phyloP scores from a whole-genome alignment of 37 sponge, comb jelly and placozoan species.

The Cliona cf. orientalis region DNA sequence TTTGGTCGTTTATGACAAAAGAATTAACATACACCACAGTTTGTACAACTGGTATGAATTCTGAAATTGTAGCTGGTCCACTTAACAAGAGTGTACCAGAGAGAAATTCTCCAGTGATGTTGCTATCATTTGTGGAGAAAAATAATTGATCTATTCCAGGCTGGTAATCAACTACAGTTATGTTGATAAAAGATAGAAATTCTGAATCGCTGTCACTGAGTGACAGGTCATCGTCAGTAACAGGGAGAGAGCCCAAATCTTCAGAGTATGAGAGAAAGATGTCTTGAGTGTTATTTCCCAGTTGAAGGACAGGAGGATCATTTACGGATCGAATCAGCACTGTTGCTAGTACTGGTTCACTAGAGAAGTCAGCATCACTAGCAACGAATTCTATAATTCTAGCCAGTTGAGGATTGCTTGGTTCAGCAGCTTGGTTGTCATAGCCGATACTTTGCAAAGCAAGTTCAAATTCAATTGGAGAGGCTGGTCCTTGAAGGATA shows the following conservation, averaged over 20 bases:
- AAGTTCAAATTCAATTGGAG: constrained; percentile 36
- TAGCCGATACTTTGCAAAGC: constrained; percentile 53
- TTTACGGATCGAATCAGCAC: constrained; percentile 51
- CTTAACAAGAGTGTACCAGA: constrained; percentile 30
- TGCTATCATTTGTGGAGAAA: constrained; percentile 3
- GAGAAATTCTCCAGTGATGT: constrained; percentile 21
- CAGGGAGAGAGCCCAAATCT: constrained; percentile 17
- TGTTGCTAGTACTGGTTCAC: constrained; percentile 19
- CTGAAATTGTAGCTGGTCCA: constrained; percentile 48
- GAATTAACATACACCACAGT: constrained; percentile 46
- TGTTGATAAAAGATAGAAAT: constrained; percentile 22
- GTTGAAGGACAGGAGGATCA: constrained; percentile 61
- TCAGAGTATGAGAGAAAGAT: constrained; percentile 45
- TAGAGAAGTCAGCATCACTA: constrained; percentile 54
- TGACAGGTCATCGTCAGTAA: background rate
- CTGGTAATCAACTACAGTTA: constrained; percentile 35
- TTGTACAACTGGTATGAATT: constrained; percentile 20
- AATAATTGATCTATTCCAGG: constrained; percentile 38
- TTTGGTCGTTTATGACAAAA: constrained; percentile 13
- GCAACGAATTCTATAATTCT: constrained; percentile 47
- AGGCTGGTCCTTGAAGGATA: constrained; percentile 47
- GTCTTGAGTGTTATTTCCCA: constrained; percentile 31
- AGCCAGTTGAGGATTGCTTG: constrained; percentile 14
- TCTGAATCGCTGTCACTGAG: constrained; percentile 56
- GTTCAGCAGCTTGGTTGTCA: constrained; percentile 65